Percentiles rank a stretch among this genome's conserved stretches.
phyloP scores from a whole-genome alignment of 2,113 vertebrate genomes.

The Callaeas wilsoni region DNA sequence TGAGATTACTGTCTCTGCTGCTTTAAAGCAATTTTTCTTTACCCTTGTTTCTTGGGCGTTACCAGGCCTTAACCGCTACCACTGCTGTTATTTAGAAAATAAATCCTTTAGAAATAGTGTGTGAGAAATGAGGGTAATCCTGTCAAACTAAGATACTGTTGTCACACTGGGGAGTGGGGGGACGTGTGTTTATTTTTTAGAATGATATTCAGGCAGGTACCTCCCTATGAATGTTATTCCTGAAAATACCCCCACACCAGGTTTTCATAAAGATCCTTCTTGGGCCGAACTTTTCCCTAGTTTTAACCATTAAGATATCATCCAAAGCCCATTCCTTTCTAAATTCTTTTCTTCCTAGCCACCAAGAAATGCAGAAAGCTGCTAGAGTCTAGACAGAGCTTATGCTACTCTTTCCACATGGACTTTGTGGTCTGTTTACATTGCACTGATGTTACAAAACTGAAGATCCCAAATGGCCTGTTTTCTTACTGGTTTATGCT shows the following conservation, averaged over 20 bases:
- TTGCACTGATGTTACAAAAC: background rate
- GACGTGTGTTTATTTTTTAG: background rate
- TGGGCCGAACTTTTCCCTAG: background rate
- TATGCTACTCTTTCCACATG: accelerated
- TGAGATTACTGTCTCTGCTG: background rate
- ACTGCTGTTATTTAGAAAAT: background rate
- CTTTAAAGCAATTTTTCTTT: background rate
- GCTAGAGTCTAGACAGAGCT: background rate
- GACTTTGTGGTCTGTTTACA: background rate
- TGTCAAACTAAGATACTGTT: background rate
- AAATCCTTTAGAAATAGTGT: background rate
- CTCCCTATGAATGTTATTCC: background rate
- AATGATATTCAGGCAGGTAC: background rate
- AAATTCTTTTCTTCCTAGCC: background rate
- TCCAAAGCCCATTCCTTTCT: background rate
- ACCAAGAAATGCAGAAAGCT: background rate
- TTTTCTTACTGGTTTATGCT: background rate
- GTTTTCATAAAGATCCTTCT: background rate
- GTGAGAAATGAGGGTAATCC: background rate
- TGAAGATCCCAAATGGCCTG: background rate
- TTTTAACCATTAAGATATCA: background rate
- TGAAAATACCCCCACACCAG: background rate
- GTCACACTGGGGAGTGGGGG: accelerated
- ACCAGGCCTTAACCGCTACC: background rate
- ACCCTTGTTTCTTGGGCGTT: background rate